Base-by-base conservation (phyloP, 1,140 invertebrate species). In the Heliconius himera region DNA sequence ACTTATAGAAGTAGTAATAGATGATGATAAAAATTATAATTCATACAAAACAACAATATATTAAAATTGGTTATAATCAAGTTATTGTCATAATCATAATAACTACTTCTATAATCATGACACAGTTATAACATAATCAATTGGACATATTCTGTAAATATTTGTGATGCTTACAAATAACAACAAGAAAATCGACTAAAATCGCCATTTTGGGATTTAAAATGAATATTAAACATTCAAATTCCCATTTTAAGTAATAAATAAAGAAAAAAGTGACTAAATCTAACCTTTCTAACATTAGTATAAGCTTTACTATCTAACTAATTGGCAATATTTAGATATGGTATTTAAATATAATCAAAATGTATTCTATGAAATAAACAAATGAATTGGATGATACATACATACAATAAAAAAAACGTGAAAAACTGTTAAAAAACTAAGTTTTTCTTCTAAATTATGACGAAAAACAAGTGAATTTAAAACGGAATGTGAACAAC, bases 11-110 rank as follows among this genome's bases (percentile, higher is more conserved):
- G 18, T 76, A 46, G 9, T 3, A 33, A 36, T 20, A 51, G 74
- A 79, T 41, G 75, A 77, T 80, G 79, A 83, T 66, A 80, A 83
- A 77, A 79, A 83, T 56, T 9, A 16, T 20, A 22, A 56, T 22
- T n/a, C 41, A 22, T 22, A n/a, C 8, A 56, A 56, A 56, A 56
- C 20, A 56, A 56, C 54, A 56, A 22, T 56, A 56, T 56, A 56
- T 56, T 56, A 56, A 22, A 66, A 29, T 29, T 66, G 60, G 11
- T 29, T 66, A 66, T 29, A 66, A 16, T 29, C 26, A 66, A 56
- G 20, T 56, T 56, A 56, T 22, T 66, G 60, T 66, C 60, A 66
- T 66, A 66, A 66, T 66, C 60, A 66, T 29, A 29, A 29, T 29
- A n/a, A 29, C 22, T 66, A 66, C 60, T 66, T 66, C 60, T 66